Evolutionary conservation across 1,140 invertebrate genomes (phyloP).

Genomic region (Tetragonula clypearis): DNA sequence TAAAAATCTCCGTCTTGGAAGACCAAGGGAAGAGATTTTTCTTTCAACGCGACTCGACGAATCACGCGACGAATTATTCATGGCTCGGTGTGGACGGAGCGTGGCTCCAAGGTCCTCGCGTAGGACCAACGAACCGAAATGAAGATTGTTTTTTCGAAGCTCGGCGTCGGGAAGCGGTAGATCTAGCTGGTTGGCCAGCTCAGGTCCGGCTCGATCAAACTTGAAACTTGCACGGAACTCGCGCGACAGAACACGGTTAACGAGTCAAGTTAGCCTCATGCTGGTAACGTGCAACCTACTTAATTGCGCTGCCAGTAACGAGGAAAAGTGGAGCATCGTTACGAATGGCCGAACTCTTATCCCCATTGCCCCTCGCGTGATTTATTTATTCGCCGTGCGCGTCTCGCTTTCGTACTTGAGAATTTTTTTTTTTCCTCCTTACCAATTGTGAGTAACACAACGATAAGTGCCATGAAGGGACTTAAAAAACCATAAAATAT

Average conservation of each 20-base stretch:
- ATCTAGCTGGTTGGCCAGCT: neutral
- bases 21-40: neutral
- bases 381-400: conserved; percentile 57
- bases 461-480: no score
- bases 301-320: conserved; percentile 61
- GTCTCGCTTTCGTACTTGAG: conserved; percentile 12
- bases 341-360: conserved; percentile 68
- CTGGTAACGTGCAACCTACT: conserved; percentile 66
- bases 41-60: neutral
- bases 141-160: conserved; percentile 25
- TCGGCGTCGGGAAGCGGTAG: no score
- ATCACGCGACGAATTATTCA: neutral
- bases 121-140: neutral
- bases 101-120: neutral
- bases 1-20: neutral
- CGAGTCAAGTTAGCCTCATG: conserved; percentile 48
- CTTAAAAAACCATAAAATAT: no score
- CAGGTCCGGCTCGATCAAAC: conserved; percentile 18
- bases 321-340: conserved; percentile 67
- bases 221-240: conserved; percentile 39
- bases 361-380: conserved; percentile 58
- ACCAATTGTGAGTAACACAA: neutral
- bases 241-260: conserved; percentile 57
- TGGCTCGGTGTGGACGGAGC: neutral
- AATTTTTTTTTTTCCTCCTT: neutral